Evolutionary conservation across 2,888 invertebrate genomes (phyloP).

Genomic region (Lasioglossum zephyrum): DNA sequence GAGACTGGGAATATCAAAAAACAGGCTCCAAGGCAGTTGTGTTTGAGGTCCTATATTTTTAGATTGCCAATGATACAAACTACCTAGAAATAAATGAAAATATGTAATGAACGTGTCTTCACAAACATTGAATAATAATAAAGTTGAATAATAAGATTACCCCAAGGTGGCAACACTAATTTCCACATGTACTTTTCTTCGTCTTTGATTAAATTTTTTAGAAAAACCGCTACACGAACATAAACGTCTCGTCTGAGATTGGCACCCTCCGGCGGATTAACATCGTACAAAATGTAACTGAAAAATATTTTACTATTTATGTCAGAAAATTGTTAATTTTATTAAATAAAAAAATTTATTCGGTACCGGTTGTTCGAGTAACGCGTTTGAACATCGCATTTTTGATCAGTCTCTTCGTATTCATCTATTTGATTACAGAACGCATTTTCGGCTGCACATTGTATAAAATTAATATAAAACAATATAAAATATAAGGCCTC

Average conservation of each 20-base stretch:
- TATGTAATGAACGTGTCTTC: slow-evolving; percentile 10
- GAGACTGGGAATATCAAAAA: slow-evolving; percentile 94
- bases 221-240: slow-evolving; percentile 94
- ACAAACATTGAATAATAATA: not conserved
- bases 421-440: slow-evolving; percentile 54
- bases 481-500: slow-evolving; percentile 37
- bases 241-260: slow-evolving; percentile 98
- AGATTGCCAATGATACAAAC: slow-evolving; percentile 95
- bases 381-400: slow-evolving; percentile 46
- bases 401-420: slow-evolving; percentile 28
- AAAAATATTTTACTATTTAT: slow-evolving; percentile 45
- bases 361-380: slow-evolving; percentile 66
- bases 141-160: slow-evolving; percentile 80
- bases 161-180: slow-evolving; percentile 97
- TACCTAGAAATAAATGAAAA: slow-evolving; percentile 67
- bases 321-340: slow-evolving; percentile 11
- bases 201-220: slow-evolving; percentile 87
- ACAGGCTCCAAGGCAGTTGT: slow-evolving; percentile 91
- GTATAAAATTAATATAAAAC: slow-evolving; percentile 27
- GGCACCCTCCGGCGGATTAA: slow-evolving; percentile 98
- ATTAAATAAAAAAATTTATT: slow-evolving; percentile 21
- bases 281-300: slow-evolving; percentile 95
- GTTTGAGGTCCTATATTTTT: slow-evolving; percentile 85
- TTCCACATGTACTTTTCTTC: slow-evolving; percentile 85
- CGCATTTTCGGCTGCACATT: slow-evolving; percentile 21